Evolutionary conservation across 2,113 vertebrate genomes (phyloP).

Genomic region (Perca fluviatilis): DNA sequence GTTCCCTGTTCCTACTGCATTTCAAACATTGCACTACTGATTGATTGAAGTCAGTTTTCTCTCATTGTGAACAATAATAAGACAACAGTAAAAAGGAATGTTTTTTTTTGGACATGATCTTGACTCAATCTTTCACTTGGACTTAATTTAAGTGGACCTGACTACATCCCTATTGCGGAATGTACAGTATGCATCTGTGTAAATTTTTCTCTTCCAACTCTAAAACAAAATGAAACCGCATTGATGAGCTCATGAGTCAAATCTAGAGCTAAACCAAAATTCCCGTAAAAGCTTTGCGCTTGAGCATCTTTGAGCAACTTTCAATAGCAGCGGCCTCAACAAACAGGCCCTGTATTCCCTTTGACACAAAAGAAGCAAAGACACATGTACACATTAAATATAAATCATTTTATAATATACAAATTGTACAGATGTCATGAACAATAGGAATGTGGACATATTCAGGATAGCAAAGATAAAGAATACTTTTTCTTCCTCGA

Average conservation of each 20-base stretch:
- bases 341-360: not conserved
- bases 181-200: not conserved
- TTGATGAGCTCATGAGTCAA: not conserved
- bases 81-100: not conserved
- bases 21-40: not conserved
- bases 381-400: conserved; percentile 83
- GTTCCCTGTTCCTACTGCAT: too few relatives aligned
- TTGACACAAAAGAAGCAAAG: conserved; percentile 54
- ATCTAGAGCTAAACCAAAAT: not conserved
- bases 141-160: not conserved
- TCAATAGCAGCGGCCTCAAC: not conserved
- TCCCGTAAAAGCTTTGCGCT: not conserved
- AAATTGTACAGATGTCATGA: conserved; percentile 86
- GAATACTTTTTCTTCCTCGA: conserved; percentile 62
- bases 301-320: not conserved
- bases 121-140: not conserved
- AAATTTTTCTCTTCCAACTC: not conserved
- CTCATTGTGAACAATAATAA: not conserved
- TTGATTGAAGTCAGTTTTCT: not conserved
- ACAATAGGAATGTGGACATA: conserved; percentile 75
- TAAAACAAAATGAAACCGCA: not conserved
- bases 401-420: conserved; percentile 90
- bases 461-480: conserved; percentile 70
- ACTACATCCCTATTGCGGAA: not conserved
- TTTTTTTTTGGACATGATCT: not conserved